Percentiles rank a stretch among this genome's conserved stretches.
These are phyloP conservation scores for Tyrophagus putrescentiae DNA, from an alignment of 1,140 invertebrate genomes.

Conservation along the genomic window DNA sequence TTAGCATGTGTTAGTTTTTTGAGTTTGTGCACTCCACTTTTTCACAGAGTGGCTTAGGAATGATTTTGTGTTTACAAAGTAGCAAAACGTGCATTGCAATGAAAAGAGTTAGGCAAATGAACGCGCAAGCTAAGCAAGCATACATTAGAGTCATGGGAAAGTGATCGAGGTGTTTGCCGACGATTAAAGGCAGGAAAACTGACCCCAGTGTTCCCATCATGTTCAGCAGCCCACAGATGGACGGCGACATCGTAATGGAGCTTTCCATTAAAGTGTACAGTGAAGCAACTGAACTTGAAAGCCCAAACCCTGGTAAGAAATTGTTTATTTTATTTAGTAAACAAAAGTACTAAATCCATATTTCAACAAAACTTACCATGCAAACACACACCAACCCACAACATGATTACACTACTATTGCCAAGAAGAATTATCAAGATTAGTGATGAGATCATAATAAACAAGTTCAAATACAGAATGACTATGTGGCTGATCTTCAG, in stretches of 20 bases:
- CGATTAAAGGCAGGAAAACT: conserved; percentile 6
- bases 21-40: too few relatives aligned
- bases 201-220: conserved; percentile 2
- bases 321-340: neutral
- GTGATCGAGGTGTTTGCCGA: neutral
- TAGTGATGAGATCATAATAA: conserved; percentile 2
- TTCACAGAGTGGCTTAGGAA: too few relatives aligned
- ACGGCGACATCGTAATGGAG: neutral
- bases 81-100: conserved; percentile 5
- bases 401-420: neutral
- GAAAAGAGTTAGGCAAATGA: neutral
- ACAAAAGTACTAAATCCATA: too few relatives aligned
- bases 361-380: conserved; percentile 1
- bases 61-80: neutral
- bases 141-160: conserved; percentile 2
- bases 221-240: conserved; percentile 11
- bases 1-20: too few relatives aligned
- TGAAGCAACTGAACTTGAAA: conserved; percentile 17
- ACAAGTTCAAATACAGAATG: conserved; percentile 15
- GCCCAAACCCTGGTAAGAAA: neutral
- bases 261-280: conserved; percentile 16
- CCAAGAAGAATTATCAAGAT: neutral
- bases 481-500: conserved; percentile 5
- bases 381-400: conserved; percentile 13
- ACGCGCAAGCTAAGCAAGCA: neutral